Evolutionary conservation across 2,888 invertebrate species (phyloP).

Genomic region (Zygothrica quintamaculata): DNA sequence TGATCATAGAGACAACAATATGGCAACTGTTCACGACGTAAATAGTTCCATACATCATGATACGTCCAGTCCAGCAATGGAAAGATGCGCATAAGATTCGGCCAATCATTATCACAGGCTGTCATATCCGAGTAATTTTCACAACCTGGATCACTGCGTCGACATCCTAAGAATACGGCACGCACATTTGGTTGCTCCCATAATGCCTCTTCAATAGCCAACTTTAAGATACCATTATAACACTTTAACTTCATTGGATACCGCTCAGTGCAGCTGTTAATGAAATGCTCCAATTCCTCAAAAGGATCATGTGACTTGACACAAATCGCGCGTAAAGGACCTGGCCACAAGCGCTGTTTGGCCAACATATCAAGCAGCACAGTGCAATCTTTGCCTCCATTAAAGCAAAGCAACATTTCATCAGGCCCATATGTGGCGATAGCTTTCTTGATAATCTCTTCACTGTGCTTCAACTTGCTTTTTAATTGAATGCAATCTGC

Average conservation of each 20-base stretch:
- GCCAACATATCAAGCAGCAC: slow-evolving; percentile 86
- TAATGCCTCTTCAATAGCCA: slow-evolving; percentile 87
- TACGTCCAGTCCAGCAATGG: slow-evolving; percentile 96
- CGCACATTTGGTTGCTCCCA: slow-evolving; percentile 87
- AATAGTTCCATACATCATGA: slow-evolving; percentile 94
- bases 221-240: slow-evolving; percentile 88
- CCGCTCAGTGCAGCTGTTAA: slow-evolving; percentile 71
- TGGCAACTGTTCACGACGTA: slow-evolving; percentile 90
- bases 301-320: slow-evolving; percentile 49
- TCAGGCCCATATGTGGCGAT: slow-evolving; percentile 78
- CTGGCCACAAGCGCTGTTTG: slow-evolving; percentile 5
- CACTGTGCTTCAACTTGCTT: slow-evolving; percentile 25
- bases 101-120: slow-evolving; percentile 95
- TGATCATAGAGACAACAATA: slow-evolving; percentile 95
- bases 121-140: slow-evolving; percentile 87
- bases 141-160: slow-evolving; percentile 93
- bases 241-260: slow-evolving; percentile 88
- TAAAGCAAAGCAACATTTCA: slow-evolving; percentile 95
- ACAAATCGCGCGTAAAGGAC: slow-evolving; percentile 32
- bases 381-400: slow-evolving; percentile 99
- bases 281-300: slow-evolving; percentile 52
- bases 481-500: neutral
- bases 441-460: slow-evolving; percentile 19
- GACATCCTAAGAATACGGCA: slow-evolving; percentile 95
- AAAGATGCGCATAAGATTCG: slow-evolving; percentile 92